Conservation (phyloP, 2,888 invertebrate species). For the Pharmacophagus antenor region DNA sequence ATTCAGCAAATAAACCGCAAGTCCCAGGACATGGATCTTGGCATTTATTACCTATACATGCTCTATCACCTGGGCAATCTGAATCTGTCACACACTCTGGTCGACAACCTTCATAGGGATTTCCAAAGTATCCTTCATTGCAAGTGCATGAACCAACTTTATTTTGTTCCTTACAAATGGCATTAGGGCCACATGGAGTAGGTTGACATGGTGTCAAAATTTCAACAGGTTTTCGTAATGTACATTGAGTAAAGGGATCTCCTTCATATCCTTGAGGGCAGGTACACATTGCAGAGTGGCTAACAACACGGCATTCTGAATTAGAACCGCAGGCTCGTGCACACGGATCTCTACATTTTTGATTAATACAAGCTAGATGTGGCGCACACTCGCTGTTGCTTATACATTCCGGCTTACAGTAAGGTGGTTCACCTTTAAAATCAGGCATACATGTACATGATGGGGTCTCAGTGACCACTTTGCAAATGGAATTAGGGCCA, state of each 20-base stretch:
- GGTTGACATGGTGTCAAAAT: conserved; percentile 83
- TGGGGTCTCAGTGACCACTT: conserved; percentile 83
- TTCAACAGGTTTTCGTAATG: conserved; percentile 70
- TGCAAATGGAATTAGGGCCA: conserved; percentile 88
- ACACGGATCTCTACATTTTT: conserved; percentile 88
- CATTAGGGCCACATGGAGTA: conserved; percentile 87
- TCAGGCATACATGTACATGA: conserved; percentile 87
- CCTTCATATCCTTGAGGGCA: conserved; percentile 84
- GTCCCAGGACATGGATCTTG: conserved; percentile 88
- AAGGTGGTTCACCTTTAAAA: conserved; percentile 86
- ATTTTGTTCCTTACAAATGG: conserved; percentile 84
- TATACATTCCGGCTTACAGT: conserved; percentile 90
- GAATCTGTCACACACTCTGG: conserved; percentile 87
- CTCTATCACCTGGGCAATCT: conserved; percentile 86
- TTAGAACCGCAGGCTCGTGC: conserved; percentile 85
- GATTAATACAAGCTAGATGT: conserved; percentile 86
- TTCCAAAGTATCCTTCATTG: conserved; percentile 85
- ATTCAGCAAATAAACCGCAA: conserved; percentile 87
- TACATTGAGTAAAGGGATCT: conserved; percentile 83
- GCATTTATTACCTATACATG: conserved; percentile 88
- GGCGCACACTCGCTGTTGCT: conserved; percentile 87
- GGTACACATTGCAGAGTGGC: conserved; percentile 89
- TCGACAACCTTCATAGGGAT: conserved; percentile 88
- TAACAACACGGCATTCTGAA: conserved; percentile 87
- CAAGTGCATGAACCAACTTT: conserved; percentile 87